phyloP scores from a whole-genome alignment of 2,888 invertebrate species.

The Acanthosoma haemorrhoidale region DNA sequence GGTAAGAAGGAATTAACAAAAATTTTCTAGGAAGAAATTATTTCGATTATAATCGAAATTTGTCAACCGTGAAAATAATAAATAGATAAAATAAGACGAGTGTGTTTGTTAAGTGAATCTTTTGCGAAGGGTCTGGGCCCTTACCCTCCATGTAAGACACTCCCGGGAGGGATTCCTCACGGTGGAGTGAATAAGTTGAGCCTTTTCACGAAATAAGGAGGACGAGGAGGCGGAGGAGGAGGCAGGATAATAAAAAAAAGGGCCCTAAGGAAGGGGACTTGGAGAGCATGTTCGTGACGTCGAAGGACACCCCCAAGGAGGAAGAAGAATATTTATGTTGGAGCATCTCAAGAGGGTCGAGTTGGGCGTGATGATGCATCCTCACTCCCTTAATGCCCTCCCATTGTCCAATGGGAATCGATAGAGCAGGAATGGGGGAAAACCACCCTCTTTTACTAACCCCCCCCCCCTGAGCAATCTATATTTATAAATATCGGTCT shows the following conservation, averaged over 20 bases:
- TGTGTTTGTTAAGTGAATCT: too few relatives aligned
- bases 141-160: neutral
- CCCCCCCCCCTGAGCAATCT: too few relatives aligned
- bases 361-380: constrained; percentile 20
- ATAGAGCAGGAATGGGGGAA: constrained; percentile 7
- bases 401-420: constrained; percentile 14
- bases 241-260: constrained; percentile 8
- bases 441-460: constrained; percentile 1
- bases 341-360: neutral
- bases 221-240: neutral
- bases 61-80: too few relatives aligned
- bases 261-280: neutral
- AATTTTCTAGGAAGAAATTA: too few relatives aligned
- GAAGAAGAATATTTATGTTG: too few relatives aligned
- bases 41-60: too few relatives aligned
- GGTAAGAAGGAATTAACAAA: too few relatives aligned
- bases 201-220: constrained; percentile 7
- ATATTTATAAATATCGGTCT: too few relatives aligned
- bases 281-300: constrained; percentile 1
- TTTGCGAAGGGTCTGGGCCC: too few relatives aligned
- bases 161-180: neutral
- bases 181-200: neutral
- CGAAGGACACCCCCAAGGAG: neutral
- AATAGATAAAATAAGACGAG: too few relatives aligned
- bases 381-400: constrained; percentile 15